Conservation (phyloP, 2,113 vertebrate species). For the Nothobranchius furzeri region DNA sequence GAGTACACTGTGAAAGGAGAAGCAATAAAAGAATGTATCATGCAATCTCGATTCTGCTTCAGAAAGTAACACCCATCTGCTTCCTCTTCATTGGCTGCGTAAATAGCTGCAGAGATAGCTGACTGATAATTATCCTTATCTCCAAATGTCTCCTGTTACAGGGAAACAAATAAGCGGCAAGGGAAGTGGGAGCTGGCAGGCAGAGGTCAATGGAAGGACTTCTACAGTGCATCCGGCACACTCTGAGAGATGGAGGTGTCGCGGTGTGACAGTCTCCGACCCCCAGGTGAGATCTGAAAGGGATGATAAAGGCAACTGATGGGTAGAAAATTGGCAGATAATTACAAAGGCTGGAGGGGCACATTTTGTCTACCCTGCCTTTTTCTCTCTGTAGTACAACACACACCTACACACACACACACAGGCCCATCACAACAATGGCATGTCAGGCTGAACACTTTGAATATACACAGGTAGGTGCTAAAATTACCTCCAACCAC, state of each 20-base stretch:
- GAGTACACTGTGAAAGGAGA: slow-evolving; percentile 26
- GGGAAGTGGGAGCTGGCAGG: slow-evolving; percentile 57
- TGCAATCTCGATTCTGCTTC: slow-evolving; percentile 52
- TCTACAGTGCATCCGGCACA: slow-evolving; percentile 72
- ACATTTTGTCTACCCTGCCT: slow-evolving; percentile 63
- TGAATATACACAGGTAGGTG: slow-evolving; percentile 43
- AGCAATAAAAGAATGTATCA: slow-evolving; percentile 42
- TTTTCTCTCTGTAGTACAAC: slow-evolving; percentile 51
- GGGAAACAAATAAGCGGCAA: slow-evolving; percentile 69
- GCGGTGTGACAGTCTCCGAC: slow-evolving; percentile 66
- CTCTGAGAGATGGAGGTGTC: slow-evolving; percentile 66
- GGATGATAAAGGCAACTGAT: slow-evolving; percentile 77
- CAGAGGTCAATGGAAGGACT: slow-evolving; percentile 75
- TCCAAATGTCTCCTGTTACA: slow-evolving; percentile 73
- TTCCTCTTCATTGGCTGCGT: slow-evolving; percentile 52
- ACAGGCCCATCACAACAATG: slow-evolving; percentile 22
- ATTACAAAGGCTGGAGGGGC: slow-evolving; percentile 75
- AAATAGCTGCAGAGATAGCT: slow-evolving; percentile 73
- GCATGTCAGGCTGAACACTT: slow-evolving; percentile 31
- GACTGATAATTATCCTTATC: slow-evolving; percentile 78
- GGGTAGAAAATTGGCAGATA: slow-evolving; percentile 78
- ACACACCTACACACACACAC: slow-evolving; percentile 3
- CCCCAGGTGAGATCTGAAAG: slow-evolving; percentile 76
- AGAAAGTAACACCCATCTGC: slow-evolving; percentile 57
- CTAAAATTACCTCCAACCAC: slow-evolving; percentile 37